A percentile compares a stretch with the other conserved stretches of the same genome.
These are phyloP conservation scores for Drosophila punjabiensis DNA, from an alignment of 1,140 invertebrate species.

Conservation along the genomic window DNA sequence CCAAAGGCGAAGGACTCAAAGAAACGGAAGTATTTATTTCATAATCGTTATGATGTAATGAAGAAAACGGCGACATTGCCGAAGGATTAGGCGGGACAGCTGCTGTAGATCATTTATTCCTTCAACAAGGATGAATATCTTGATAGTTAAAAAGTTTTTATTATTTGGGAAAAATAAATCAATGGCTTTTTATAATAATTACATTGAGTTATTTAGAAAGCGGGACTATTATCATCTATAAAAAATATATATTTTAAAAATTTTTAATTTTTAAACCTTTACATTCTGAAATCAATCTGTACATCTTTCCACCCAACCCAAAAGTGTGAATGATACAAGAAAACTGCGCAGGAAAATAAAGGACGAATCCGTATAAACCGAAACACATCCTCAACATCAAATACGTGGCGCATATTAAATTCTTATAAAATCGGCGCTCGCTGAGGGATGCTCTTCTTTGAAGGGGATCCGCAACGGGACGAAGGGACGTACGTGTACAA, in stretches of 20 bases:
- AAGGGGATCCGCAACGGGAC: not conserved
- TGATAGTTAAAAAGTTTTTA: not conserved
- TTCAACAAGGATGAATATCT: not conserved
- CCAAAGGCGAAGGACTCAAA: conserved; percentile 45
- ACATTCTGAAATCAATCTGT: too few species aligned
- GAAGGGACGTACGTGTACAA: not conserved
- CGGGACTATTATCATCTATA: too few species aligned
- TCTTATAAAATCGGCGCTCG: conserved; percentile 72
- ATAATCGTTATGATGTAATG: conserved; percentile 77
- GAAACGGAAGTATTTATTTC: conserved; percentile 81
- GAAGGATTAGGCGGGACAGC: conserved; percentile 15
- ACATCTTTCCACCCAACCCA: too few species aligned
- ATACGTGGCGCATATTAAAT: conserved; percentile 80
- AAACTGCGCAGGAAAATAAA: conserved; percentile 33
- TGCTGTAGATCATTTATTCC: conserved; percentile 12
- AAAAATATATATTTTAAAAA: too few species aligned
- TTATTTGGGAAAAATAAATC: not conserved
- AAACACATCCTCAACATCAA: conserved; percentile 64
- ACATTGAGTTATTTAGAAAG: too few species aligned
- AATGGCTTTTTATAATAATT: too few species aligned
- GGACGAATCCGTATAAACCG: conserved; percentile 47
- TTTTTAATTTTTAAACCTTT: not conserved
- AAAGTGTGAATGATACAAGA: conserved; percentile 52
- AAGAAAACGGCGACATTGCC: conserved; percentile 48
- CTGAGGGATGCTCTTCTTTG: conserved; percentile 47